These are phyloP conservation scores for Oophaga sylvatica DNA, from an alignment of 2,797 vertebrate genomes.

Conservation along the genomic window DNA sequence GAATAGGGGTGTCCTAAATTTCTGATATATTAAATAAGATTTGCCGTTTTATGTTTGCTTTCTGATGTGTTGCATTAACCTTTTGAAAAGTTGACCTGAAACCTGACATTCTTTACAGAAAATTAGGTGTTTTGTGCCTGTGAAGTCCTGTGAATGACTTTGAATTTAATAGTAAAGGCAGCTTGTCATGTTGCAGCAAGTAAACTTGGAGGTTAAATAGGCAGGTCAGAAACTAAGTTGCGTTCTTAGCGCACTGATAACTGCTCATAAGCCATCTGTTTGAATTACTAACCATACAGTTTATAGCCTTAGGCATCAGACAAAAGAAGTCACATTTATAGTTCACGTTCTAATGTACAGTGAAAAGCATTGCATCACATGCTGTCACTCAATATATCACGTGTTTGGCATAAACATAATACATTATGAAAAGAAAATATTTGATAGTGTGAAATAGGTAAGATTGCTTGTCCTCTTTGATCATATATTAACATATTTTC, in stretches of 20 bases:
- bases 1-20: background rate
- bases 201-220: constrained; percentile 3
- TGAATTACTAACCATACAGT: constrained; percentile 60
- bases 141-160: background rate
- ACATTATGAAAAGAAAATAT: background rate
- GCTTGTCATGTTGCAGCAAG: constrained; percentile 13
- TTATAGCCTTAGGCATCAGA: constrained; percentile 57
- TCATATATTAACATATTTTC: background rate
- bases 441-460: background rate
- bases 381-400: background rate
- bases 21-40: background rate
- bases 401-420: background rate
- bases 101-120: background rate
- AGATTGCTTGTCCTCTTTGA: background rate
- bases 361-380: background rate
- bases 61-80: background rate
- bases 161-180: background rate
- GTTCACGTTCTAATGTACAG: background rate
- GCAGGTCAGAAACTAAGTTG: constrained; percentile 38
- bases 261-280: constrained; percentile 50
- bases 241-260: constrained; percentile 28
- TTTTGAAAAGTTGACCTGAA: background rate
- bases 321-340: constrained; percentile 4
- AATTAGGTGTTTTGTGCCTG: background rate
- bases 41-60: background rate